phyloP scores from a whole-genome alignment of 2,797 vertebrate species.

The Karalla daura region DNA sequence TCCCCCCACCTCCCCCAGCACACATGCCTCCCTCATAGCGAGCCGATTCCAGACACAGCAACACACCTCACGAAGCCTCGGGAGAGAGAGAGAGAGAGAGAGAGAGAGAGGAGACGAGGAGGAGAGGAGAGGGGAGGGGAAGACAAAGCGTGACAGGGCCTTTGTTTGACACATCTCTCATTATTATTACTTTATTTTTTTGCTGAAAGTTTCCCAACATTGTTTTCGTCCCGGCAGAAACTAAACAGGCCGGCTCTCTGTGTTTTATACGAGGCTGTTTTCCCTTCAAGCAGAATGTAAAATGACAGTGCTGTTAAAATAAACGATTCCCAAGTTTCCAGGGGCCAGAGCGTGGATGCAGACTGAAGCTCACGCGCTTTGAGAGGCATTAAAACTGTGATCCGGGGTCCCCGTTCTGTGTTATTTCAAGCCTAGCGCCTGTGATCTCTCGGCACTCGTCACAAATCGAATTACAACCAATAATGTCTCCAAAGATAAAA shows the following conservation, averaged over 20 bases:
- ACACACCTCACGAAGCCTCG: conserved; percentile 75
- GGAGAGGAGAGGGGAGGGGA: conserved; percentile 40
- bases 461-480: background rate
- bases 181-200: too few species aligned
- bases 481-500: background rate
- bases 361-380: background rate
- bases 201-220: conserved; percentile 46
- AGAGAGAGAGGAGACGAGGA: conserved; percentile 55
- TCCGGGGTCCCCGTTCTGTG: background rate
- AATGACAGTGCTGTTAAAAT: conserved; percentile 17
- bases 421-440: background rate
- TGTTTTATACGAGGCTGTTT: background rate
- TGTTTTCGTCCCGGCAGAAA: conserved; percentile 47
- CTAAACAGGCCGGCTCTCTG: conserved; percentile 35
- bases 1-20: too few species aligned
- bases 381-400: background rate
- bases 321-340: background rate
- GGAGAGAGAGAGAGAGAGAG: conserved; percentile 40
- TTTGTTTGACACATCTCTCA: conserved; percentile 80
- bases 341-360: background rate
- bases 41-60: conserved; percentile 74
- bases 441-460: background rate
- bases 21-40: conserved; percentile 55
- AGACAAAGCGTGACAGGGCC: conserved; percentile 72
- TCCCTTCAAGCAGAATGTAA: conserved; percentile 10